phyloP scores from a whole-genome alignment of 2,113 vertebrate genomes.

The Pelobates fuscus region DNA sequence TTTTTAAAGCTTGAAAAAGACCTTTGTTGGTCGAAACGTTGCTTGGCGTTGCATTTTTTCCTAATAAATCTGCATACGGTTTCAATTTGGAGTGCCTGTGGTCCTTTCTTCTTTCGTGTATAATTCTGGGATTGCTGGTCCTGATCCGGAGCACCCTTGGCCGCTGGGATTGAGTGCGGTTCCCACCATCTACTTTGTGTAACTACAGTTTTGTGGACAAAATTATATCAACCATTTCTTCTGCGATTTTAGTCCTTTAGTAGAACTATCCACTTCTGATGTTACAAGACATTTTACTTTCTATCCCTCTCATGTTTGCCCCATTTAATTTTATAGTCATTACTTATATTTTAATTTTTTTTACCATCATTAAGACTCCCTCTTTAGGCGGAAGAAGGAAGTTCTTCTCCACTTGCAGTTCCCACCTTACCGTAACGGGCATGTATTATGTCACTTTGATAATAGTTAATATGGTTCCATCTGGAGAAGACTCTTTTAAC shows the following conservation, averaged over 20 bases:
- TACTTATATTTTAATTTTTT: neutral
- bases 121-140: too few relatives aligned
- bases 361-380: neutral
- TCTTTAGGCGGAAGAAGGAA: neutral
- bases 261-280: neutral
- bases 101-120: too few relatives aligned
- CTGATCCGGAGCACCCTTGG: too few relatives aligned
- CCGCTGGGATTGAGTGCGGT: too few relatives aligned
- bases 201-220: neutral
- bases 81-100: too few relatives aligned
- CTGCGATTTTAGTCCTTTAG: neutral
- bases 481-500: neutral
- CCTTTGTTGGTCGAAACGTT: too few relatives aligned
- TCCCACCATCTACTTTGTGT: too few relatives aligned
- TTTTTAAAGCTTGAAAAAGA: too few relatives aligned
- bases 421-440: neutral
- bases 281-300: neutral
- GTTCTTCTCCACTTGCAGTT: neutral
- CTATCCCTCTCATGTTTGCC: neutral
- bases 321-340: constrained; percentile 2
- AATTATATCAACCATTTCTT: constrained; percentile 29
- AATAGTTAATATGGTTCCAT: neutral
- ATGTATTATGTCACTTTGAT: constrained; percentile 17
- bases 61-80: too few relatives aligned
- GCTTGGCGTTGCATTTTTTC: too few relatives aligned